These are phyloP conservation scores for Anneissia japonica DNA, from an alignment of 35 echinoderm and acorn worm species.

Conservation along the genomic window DNA sequence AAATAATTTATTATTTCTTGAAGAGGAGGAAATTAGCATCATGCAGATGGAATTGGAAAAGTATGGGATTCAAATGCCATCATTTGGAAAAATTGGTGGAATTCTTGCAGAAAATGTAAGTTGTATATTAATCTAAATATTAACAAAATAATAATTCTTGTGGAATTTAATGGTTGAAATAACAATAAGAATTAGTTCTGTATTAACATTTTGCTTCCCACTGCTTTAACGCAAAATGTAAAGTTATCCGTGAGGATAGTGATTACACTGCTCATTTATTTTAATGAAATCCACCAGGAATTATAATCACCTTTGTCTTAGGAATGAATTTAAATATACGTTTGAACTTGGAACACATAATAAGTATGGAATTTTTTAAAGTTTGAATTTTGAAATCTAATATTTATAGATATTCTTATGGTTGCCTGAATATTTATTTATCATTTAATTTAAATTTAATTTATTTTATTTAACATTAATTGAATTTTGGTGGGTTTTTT, in stretches of 20 bases:
- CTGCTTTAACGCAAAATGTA: not conserved
- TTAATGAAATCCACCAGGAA: not conserved
- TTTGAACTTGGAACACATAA: not conserved
- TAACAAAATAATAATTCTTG: not conserved
- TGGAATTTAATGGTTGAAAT: not conserved
- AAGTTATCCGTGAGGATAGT: not conserved
- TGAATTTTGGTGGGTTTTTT: no score
- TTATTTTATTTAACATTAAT: no score
- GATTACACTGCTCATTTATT: not conserved
- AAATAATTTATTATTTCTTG: not conserved
- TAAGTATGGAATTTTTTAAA: no score
- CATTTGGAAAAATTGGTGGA: slow-evolving; percentile 94
- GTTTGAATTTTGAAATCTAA: no score
- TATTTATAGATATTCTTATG: no score
- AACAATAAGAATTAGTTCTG: not conserved
- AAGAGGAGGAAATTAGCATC: slow-evolving; percentile 98
- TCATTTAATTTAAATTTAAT: no score
- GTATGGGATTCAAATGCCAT: slow-evolving; percentile 98
- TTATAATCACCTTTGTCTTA: not conserved
- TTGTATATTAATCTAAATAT: not conserved
- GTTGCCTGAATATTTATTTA: no score
- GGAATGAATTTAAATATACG: not conserved
- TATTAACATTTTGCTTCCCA: not conserved
- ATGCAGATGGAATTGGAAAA: slow-evolving; percentile 97
- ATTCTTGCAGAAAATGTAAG: slow-evolving; percentile 81